phyloP scores from a whole-genome alignment of 2,113 vertebrate genomes.

The Cheirogaleus medius region DNA sequence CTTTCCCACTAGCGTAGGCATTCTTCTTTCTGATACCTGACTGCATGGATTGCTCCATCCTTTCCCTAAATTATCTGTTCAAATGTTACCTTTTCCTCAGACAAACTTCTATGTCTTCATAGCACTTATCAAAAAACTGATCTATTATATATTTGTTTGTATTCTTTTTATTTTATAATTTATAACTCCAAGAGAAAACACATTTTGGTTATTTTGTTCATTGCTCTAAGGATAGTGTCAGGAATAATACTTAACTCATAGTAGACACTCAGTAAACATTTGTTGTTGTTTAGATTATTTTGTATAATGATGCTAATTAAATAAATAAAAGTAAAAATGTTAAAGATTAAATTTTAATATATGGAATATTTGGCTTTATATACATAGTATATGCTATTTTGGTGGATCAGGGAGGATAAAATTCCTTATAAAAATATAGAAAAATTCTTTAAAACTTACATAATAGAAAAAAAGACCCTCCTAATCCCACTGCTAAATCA shows the following conservation, averaged over 20 bases:
- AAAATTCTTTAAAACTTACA: background rate
- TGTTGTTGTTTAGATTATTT: background rate
- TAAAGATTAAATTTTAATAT: background rate
- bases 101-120: background rate
- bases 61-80: background rate
- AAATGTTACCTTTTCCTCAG: background rate
- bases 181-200: background rate
- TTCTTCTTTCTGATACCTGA: background rate
- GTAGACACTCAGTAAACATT: background rate
- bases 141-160: background rate
- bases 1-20: background rate
- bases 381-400: background rate
- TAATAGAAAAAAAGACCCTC: background rate
- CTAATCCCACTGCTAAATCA: constrained; percentile 62
- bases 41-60: background rate
- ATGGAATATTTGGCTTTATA: background rate
- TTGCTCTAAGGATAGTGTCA: background rate
- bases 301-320: background rate
- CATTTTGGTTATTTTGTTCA: background rate
- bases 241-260: background rate
- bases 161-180: background rate
- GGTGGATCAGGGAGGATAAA: background rate
- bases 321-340: background rate
- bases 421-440: constrained; percentile 30
- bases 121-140: background rate